These are phyloP conservation scores for Agelastica alni DNA, from an alignment of 2,888 invertebrate genomes.

Conservation along the genomic window DNA sequence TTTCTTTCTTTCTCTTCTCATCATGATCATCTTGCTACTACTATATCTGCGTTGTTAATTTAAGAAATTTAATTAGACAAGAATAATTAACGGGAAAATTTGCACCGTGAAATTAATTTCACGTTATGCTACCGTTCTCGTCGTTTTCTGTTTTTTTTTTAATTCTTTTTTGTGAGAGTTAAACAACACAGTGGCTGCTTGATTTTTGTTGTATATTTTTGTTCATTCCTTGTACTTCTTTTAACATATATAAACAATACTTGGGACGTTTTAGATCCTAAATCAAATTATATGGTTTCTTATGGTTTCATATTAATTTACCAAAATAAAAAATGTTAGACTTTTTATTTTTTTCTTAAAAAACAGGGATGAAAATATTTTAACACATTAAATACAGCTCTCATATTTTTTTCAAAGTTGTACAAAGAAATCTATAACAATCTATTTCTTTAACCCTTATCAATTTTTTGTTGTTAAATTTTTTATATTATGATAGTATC, in stretches of 20 bases:
- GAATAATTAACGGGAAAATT: slow-evolving; percentile 35
- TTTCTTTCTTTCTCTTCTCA: slow-evolving; percentile 15
- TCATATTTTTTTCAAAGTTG: no score
- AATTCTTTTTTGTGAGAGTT: slow-evolving; percentile 9
- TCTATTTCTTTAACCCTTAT: no score
- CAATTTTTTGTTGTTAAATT: no score
- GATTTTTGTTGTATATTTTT: neutral
- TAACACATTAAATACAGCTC: no score
- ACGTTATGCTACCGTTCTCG: slow-evolving; percentile 31
- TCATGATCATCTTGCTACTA: slow-evolving; percentile 31
- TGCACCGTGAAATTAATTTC: slow-evolving; percentile 35
- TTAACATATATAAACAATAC: neutral
- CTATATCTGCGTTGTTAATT: slow-evolving; percentile 38
- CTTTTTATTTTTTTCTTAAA: no score
- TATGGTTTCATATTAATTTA: no score
- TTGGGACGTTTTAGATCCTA: neutral
- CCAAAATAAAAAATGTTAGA: no score
- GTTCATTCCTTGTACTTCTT: neutral
- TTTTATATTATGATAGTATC: no score
- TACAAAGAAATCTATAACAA: no score
- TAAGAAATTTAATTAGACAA: slow-evolving; percentile 42
- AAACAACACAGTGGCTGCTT: neutral
- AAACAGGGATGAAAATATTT: no score
- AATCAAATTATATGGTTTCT: no score
- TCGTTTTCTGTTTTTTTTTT: slow-evolving; percentile 18